Conservation (phyloP, 2,888 invertebrate species). For the Idaea dimidiata region DNA sequence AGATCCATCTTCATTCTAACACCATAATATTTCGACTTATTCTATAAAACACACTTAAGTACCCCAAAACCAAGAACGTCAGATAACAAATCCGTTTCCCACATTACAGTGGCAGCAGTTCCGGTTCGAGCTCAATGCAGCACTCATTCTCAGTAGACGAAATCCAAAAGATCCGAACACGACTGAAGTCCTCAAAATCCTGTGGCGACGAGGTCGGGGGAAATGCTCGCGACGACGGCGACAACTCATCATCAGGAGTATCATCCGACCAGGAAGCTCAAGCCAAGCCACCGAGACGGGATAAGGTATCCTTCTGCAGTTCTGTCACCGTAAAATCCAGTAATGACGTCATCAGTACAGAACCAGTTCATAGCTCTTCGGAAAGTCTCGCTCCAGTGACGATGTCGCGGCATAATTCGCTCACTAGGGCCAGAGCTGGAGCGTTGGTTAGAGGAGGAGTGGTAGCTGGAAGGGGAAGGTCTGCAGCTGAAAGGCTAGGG, state of each 20-base stretch:
- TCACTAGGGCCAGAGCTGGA: constrained; percentile 82
- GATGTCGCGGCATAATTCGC: constrained; percentile 83
- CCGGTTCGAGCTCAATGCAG: constrained; percentile 88
- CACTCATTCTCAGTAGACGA: constrained; percentile 94
- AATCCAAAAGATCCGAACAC: constrained; percentile 91
- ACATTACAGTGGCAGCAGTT: constrained; percentile 84
- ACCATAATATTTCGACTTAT: not conserved
- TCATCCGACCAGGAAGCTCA: constrained; percentile 89
- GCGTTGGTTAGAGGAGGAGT: constrained; percentile 77
- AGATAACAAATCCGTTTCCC: not conserved
- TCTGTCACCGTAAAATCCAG: constrained; percentile 76
- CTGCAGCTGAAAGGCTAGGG: constrained; percentile 71
- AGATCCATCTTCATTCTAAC: not conserved
- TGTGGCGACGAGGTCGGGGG: constrained; percentile 89
- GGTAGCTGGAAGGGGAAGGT: constrained; percentile 44
- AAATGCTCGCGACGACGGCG: constrained; percentile 87
- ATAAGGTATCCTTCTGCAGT: constrained; percentile 76
- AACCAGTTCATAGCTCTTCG: constrained; percentile 74
- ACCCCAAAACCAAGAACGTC: not conserved
- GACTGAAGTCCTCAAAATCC: constrained; percentile 92
- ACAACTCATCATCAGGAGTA: constrained; percentile 93
- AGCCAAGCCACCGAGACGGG: constrained; percentile 56
- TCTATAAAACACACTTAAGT: not conserved
- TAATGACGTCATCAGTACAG: constrained; percentile 77
- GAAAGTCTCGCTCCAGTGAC: constrained; percentile 67